phyloP scores from a whole-genome alignment of 2,797 vertebrate species.

The Mormyrops boulengeri region DNA sequence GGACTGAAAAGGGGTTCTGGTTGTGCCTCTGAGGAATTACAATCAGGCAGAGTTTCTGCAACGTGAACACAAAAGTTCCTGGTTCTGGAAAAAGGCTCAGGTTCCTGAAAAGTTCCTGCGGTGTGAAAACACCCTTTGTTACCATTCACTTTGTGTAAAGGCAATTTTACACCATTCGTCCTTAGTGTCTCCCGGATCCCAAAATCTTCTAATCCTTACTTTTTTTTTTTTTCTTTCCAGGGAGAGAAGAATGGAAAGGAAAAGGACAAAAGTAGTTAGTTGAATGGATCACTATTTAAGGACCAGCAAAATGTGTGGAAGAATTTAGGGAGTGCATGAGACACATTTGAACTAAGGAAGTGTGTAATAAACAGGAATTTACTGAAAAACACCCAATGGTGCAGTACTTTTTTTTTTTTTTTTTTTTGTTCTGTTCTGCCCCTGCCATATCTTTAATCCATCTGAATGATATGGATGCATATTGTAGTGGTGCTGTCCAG shows the following conservation, averaged over 20 bases:
- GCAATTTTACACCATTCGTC: neutral
- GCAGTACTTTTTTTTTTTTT: neutral
- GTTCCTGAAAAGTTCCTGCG: neutral
- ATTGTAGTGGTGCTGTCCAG: neutral
- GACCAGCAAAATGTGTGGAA: conserved; percentile 44
- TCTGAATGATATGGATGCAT: neutral
- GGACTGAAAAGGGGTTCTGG: neutral
- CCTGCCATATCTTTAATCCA: neutral
- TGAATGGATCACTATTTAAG: conserved; percentile 33
- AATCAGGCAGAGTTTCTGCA: neutral
- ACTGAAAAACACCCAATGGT: neutral
- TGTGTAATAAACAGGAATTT: neutral
- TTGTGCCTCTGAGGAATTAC: neutral
- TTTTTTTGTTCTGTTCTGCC: neutral
- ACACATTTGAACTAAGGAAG: neutral
- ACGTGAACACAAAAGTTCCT: neutral
- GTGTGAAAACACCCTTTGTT: neutral
- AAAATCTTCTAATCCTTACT: neutral
- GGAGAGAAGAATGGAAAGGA: conserved; percentile 62
- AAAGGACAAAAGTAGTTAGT: conserved; percentile 59
- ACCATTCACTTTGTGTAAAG: neutral
- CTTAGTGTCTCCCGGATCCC: neutral
- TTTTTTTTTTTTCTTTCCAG: conserved; percentile 32
- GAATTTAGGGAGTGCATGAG: conserved; percentile 13
- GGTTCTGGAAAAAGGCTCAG: neutral